Percentiles rank a stretch among this genome's conserved stretches.
These are phyloP conservation scores for Labrus mixtus DNA, from an alignment of 2,113 vertebrate species.

Conservation along the genomic window DNA sequence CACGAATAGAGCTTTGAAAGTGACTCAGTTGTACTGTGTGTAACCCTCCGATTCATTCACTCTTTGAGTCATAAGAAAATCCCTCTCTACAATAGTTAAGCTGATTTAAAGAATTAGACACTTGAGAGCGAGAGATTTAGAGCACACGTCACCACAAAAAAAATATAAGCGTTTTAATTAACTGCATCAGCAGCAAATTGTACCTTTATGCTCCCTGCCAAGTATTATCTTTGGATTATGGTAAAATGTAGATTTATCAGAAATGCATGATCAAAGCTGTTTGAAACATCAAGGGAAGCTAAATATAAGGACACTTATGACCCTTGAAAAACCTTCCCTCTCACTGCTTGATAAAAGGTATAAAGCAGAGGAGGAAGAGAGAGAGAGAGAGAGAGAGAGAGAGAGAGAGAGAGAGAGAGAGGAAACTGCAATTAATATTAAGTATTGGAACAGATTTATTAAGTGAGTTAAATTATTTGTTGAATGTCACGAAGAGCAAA, in stretches of 20 bases:
- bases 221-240: conserved; percentile 46
- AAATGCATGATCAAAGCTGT: conserved; percentile 33
- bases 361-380: background rate
- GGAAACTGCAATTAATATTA: conserved; percentile 43
- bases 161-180: conserved; percentile 55
- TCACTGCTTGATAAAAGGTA: conserved; percentile 6
- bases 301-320: conserved; percentile 46
- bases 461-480: conserved; percentile 55
- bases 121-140: conserved; percentile 57
- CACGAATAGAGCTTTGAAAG: conserved; percentile 74
- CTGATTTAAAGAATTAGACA: conserved; percentile 70
- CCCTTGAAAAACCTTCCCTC: conserved; percentile 24
- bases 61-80: conserved; percentile 69
- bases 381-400: background rate
- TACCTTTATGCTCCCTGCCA: conserved; percentile 37
- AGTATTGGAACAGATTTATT: conserved; percentile 57
- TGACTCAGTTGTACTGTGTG: conserved; percentile 67
- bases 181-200: conserved; percentile 54
- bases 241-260: conserved; percentile 10
- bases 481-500: conserved; percentile 39
- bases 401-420: background rate
- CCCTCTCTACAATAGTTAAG: conserved; percentile 52
- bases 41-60: conserved; percentile 70
- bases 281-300: conserved; percentile 50
- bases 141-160: conserved; percentile 46